A percentile compares a stretch with the other conserved stretches of the same genome.
Conservation (phyloP, 2,797 vertebrate species). For the Lagorchestes hirsutus region DNA sequence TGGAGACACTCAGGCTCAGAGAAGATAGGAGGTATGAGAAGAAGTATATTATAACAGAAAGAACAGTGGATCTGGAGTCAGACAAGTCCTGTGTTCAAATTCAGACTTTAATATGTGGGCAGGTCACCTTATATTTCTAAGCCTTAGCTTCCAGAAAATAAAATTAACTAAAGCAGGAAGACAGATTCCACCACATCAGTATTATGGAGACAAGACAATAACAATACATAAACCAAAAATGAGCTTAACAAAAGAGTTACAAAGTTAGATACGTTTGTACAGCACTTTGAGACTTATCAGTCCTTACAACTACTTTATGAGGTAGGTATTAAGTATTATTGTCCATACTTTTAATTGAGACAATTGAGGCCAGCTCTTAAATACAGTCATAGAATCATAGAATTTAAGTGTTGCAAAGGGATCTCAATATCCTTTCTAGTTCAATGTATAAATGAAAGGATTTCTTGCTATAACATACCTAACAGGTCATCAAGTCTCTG, state of each 20-base stretch:
- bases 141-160: background rate
- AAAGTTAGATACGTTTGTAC: background rate
- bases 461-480: background rate
- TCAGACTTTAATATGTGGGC: background rate
- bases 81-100: background rate
- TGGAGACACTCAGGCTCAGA: background rate
- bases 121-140: background rate
- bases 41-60: background rate
- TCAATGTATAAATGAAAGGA: background rate
- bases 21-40: background rate
- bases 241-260: background rate
- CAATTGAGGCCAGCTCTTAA: background rate
- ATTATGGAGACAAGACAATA: background rate
- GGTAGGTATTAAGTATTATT: background rate
- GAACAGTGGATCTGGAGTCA: background rate
- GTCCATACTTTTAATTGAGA: background rate
- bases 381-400: background rate
- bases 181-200: background rate
- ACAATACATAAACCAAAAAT: background rate
- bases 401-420: background rate
- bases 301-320: background rate
- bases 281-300: too few species aligned
- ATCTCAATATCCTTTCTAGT: background rate
- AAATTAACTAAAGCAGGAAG: background rate
- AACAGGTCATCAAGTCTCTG: too few species aligned